phyloP scores from a whole-genome alignment of 23 tunicate genomes.

The Ciona savignyi region DNA sequence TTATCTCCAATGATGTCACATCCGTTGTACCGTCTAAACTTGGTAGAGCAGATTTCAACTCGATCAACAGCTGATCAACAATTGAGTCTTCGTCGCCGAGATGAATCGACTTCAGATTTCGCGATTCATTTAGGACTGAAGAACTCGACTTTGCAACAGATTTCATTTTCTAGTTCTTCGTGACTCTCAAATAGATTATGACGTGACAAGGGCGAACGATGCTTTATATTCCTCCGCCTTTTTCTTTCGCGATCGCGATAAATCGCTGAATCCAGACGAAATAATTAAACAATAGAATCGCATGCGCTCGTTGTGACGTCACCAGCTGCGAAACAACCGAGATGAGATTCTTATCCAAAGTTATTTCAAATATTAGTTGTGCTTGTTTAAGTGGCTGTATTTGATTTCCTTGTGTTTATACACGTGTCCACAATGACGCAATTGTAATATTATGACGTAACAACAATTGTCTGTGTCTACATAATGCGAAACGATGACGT shows the following conservation, averaged over 20 bases:
- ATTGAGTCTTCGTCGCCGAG: slow-evolving; percentile 29
- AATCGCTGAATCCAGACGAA: neutral
- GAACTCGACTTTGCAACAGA: no score
- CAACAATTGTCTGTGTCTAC: neutral
- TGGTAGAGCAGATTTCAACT: neutral
- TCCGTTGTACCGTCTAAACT: neutral
- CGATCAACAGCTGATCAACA: slow-evolving; percentile 29
- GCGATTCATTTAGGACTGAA: slow-evolving; percentile 15
- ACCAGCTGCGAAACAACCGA: neutral
- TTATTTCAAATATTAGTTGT: neutral
- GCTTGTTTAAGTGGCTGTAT: neutral
- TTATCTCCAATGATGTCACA: slow-evolving; percentile 5
- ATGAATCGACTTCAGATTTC: no score
- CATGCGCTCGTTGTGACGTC: neutral
- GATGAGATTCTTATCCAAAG: neutral
- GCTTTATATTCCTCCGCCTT: slow-evolving; percentile 7
- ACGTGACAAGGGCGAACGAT: slow-evolving; percentile 1
- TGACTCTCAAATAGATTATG: no score
- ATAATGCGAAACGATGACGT: neutral
- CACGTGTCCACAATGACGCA: neutral
- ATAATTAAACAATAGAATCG: neutral
- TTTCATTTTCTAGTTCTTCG: no score
- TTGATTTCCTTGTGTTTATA: neutral
- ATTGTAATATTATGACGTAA: neutral
- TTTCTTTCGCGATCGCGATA: neutral